These are phyloP conservation scores for Hecatera dysodea DNA, from an alignment of 2,888 invertebrate genomes.

Conservation along the genomic window DNA sequence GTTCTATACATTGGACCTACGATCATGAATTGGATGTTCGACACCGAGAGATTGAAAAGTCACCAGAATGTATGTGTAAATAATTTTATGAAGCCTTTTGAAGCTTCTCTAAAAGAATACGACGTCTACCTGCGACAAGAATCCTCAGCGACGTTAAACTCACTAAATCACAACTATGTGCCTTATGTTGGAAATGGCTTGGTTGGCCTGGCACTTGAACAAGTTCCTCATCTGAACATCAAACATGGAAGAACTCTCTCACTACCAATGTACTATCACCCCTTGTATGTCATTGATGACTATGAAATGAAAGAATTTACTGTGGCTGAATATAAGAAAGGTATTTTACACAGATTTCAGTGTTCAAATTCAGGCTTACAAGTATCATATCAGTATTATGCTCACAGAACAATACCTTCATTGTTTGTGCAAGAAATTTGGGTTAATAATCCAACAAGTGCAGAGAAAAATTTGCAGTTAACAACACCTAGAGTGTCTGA, in stretches of 20 bases:
- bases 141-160: constrained; percentile 85
- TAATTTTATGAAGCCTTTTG: constrained; percentile 92
- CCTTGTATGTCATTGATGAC: constrained; percentile 91
- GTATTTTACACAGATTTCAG: constrained; percentile 93
- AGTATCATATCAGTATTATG: constrained; percentile 93
- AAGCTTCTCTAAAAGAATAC: constrained; percentile 91
- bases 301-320: constrained; percentile 92
- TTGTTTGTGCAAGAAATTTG: constrained; percentile 95
- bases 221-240: constrained; percentile 92
- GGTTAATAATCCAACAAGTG: constrained; percentile 93
- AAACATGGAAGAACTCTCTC: constrained; percentile 93
- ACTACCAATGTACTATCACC: constrained; percentile 92
- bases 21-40: constrained; percentile 92
- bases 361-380: constrained; percentile 92
- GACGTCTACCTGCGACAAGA: constrained; percentile 92
- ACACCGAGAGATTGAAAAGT: constrained; percentile 83
- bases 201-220: constrained; percentile 92
- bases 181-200: constrained; percentile 95
- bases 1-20: constrained; percentile 92
- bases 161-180: constrained; percentile 91
- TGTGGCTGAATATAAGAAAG: constrained; percentile 93
- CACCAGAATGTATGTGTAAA: constrained; percentile 92
- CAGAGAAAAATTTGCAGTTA: constrained; percentile 91
- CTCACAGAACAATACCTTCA: constrained; percentile 95
- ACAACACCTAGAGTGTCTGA: constrained; percentile 91